Evolutionary conservation across 1,140 invertebrate genomes (phyloP), one percentile per base, ranked within the genome.

Genomic region (Lasaia peninsularis): DNA sequence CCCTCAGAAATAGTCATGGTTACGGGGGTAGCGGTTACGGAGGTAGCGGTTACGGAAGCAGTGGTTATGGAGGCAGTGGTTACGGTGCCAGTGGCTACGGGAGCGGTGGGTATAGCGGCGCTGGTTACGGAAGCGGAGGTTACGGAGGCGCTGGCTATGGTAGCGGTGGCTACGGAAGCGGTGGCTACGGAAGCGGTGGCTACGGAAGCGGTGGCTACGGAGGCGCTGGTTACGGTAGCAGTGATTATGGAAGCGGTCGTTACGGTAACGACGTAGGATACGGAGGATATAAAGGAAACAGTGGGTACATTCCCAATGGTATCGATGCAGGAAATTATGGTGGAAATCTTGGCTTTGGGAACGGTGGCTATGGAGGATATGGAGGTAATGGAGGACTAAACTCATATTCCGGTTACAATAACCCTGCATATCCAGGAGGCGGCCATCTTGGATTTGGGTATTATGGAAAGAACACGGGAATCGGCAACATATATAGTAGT

Each of bases 371-470:
- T 58, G 85, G 85, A 21, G 85, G 85, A 1, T 78, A 73, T 44
- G 72, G 75, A 1, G 84, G 84, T 5, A 88, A 83, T 53, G 82
- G 81, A 5, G 85, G 85, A 7, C 61, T 86, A 6, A 65, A 58
- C 31, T 88, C 85, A 5, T 88, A 88, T 54, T 80, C 76, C 21
- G 85, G 85, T 3, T 86, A 86, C 52, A 85, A 84, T 40, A 86
- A 75, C 48, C 85, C 85, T 2, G 59, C 63, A 28, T 82, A 86
- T 50, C 71, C 77, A 70, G 75, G 74, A 14, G 75, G 62, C 0
- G 73, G 79, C 49, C 80, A 88, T 61, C 70, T 86, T 8, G 85
- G 85, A 11, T 86, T 83, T 50, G 85, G 85, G 20, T 88, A 88
- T 61, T 81, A 84, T 49, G 73, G 65, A 10, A 77, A 73, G 56